Evolutionary conservation across 2,113 vertebrate genomes (phyloP), one percentile per base, ranked within the genome.

Genomic region (Pedetes capensis): DNA sequence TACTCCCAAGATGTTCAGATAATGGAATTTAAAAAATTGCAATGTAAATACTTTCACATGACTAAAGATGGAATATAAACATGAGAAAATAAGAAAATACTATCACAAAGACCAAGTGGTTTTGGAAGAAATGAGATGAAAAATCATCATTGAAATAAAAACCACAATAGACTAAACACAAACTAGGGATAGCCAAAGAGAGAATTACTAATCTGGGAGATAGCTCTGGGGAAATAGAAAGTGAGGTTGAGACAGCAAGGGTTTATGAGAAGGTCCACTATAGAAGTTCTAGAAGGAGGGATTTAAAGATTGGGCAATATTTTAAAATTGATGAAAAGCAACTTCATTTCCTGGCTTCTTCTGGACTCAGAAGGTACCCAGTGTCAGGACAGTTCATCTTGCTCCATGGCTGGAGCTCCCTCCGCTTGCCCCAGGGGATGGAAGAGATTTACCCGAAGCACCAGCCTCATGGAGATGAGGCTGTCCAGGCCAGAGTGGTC

Each of bases 391-490:
- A 69, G 44, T 22, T 22, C 25, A 4, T 51, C 69, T n/a, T 71
- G 51, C 29, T 42, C 34, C 34, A 34, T 0, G 27, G 37, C 47
- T 55, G 34, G 55, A 34, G 37, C 68, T 37, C 68, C 29, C 1
- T 39, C 32, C 37, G 22, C 37, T 71, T 14, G 17, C 32, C n/a
- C 49, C 20, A 0, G 25, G 34, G 47, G 17, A 12, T 16, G 0
- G 23, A 42, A 81, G 71, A 7, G 53, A 57, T 97, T 97, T 95
- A 99, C 99, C 98, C 99, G 98, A 47, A 99, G 98, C 25, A 99
- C 98, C 83, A 99, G 98, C 97, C 99, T 99, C 98, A 99, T 98
- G 97, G 99, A 99, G 97, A 99, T 97, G 94, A 99, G 98, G 97
- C 99, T 99, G 97, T 98, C 99, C 89, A 98, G 97, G 87, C 99